Evolutionary conservation across 2,888 invertebrate genomes (phyloP).

Genomic region (Periphyllus acericola): DNA sequence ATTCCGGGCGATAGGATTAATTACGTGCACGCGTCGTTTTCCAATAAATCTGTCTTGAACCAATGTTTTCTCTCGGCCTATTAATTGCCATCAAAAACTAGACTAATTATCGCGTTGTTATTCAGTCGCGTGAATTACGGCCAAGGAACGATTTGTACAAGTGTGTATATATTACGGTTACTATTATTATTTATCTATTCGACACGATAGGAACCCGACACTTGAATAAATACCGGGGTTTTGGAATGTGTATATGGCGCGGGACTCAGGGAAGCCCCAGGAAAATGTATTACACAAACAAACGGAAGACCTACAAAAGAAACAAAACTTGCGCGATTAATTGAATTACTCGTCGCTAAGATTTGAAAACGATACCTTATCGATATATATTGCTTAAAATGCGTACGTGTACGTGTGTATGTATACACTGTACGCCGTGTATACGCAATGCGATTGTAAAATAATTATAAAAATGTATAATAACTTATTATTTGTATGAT

Average conservation of each 20-base stretch:
- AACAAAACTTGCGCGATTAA: constrained; percentile 45
- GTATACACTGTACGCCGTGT: background rate
- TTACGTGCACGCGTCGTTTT: background rate
- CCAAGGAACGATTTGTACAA: constrained; percentile 39
- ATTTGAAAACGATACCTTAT: constrained; percentile 53
- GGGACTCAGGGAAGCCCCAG: constrained; percentile 41
- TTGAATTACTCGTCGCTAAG: constrained; percentile 42
- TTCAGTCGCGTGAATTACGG: background rate
- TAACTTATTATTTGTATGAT: background rate
- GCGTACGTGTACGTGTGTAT: background rate
- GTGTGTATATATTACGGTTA: background rate
- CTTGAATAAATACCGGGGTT: constrained; percentile 25
- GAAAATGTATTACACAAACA: constrained; percentile 31
- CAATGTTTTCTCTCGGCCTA: background rate
- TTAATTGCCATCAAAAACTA: background rate
- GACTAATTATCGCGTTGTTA: background rate
- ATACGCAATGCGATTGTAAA: background rate
- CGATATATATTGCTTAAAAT: constrained; percentile 17
- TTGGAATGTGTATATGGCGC: background rate
- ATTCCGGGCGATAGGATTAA: background rate
- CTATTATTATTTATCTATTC: background rate
- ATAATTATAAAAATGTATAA: background rate
- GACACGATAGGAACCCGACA: constrained; percentile 25
- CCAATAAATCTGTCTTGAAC: constrained; percentile 22
- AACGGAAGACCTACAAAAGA: constrained; percentile 56